A percentile compares a stretch with the other conserved stretches of the same genome.
These are phyloP conservation scores for Nomada flava DNA, from an alignment of 2,888 invertebrate species.

Conservation along the genomic window DNA sequence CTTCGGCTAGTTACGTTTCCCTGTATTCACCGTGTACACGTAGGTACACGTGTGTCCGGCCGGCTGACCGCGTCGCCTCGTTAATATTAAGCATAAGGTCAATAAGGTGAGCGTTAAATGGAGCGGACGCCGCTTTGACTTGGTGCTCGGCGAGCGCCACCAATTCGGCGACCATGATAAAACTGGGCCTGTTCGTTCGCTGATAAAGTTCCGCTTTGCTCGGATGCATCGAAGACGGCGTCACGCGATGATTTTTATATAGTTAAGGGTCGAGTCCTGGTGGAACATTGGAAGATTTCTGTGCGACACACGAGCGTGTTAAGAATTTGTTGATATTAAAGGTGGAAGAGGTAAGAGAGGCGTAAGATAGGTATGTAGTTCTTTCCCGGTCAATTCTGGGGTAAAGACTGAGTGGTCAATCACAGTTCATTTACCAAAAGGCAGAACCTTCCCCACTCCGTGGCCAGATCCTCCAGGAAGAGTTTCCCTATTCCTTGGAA, in stretches of 20 bases:
- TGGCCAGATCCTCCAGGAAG: too few species aligned
- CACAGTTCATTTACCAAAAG: too few species aligned
- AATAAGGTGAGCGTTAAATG: slow-evolving; percentile 56
- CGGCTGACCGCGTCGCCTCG: slow-evolving; percentile 34
- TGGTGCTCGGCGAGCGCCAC: neutral
- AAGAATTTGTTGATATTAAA: too few species aligned
- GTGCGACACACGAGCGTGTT: too few species aligned
- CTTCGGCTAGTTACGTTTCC: slow-evolving; percentile 65
- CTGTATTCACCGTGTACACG: slow-evolving; percentile 47
- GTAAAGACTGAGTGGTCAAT: too few species aligned
- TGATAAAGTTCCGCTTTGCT: neutral
- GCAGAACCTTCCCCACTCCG: too few species aligned
- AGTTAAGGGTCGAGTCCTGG: neutral
- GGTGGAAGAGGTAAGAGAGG: too few species aligned
- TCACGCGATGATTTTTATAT: neutral
- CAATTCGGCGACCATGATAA: neutral
- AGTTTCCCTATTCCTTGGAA: too few species aligned
- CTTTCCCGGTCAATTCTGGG: too few species aligned
- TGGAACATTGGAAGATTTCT: too few species aligned
- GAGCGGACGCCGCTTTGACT: slow-evolving; percentile 35
- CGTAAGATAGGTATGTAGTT: too few species aligned
- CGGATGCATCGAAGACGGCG: neutral
- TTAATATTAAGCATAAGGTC: slow-evolving; percentile 64
- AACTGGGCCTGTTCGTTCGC: neutral
- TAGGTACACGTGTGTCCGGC: slow-evolving; percentile 23